Evolutionary conservation across 2,113 vertebrate genomes (phyloP), one percentile per base, ranked within the genome.

Genomic region (Lonchura striata): DNA sequence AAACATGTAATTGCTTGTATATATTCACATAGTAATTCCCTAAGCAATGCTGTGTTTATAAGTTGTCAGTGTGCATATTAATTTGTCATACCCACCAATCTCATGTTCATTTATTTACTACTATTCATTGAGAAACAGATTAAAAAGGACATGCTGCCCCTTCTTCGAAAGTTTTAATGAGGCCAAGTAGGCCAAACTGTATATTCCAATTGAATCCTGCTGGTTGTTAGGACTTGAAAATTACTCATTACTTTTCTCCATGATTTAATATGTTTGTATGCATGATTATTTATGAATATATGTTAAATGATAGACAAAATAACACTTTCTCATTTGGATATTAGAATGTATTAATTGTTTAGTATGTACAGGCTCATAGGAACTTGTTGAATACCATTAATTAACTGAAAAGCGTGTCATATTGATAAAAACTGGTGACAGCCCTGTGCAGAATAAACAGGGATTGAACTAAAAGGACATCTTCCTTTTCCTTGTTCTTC

Each of bases 1-100:
- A 98, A 99, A 99, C 94, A 97, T 98, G 98, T 98, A 99, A 98
- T 99, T 98, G 97, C 97, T 98, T 98, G 98, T 97, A 98, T 97
- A 97, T 98, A 98, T 99, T 98, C 98, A 82, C 97, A 98, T 97
- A 98, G 98, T 98, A 98, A 98, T 98, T 98, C 98, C 97, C 98
- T 93, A 97, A 98, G 88, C 70, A 75, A 97, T 96, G 92, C 88
- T 92, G 83, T 71, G 59, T 96, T 97, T 98, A 81, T 97, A 97
- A 98, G 95, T 95, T 98, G 97, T 97, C 97, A 97, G 97, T 97
- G 92, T 98, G 98, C 98, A 98, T 98, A 98, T 98, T 98, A 98
- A 98, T 98, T 98, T 97, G 96, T 98, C 98, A 98, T 98, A 97
- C 90, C 94, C 94, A 94, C 82, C 96, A 97, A 97, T 86, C 97